Evolutionary conservation across 2,888 invertebrate species (phyloP).

Genomic region (Anaspis maculata): DNA sequence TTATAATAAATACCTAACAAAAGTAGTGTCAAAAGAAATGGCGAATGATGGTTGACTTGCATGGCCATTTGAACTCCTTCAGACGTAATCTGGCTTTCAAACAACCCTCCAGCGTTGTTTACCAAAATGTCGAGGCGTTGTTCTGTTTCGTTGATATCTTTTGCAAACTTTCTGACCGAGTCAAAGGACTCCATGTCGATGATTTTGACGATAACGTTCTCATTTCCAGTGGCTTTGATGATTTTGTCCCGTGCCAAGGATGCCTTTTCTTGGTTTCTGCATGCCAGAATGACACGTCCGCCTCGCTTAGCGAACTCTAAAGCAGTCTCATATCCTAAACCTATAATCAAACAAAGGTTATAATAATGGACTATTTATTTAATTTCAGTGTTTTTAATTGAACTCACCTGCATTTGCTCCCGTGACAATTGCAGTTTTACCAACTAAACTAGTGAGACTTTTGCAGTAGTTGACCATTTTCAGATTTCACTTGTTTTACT

Average conservation of each 20-base stretch:
- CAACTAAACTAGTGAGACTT: not conserved
- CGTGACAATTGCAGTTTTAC: not conserved
- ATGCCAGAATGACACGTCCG: slow-evolving; percentile 49
- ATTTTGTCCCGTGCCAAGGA: slow-evolving; percentile 28
- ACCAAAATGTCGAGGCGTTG: slow-evolving; percentile 53
- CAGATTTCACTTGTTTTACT: too few species aligned
- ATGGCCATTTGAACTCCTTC: slow-evolving; percentile 58
- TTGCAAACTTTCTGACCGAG: slow-evolving; percentile 53
- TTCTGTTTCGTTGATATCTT: slow-evolving; percentile 47
- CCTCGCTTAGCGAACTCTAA: slow-evolving; percentile 43
- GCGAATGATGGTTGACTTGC: slow-evolving; percentile 65
- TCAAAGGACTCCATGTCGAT: slow-evolving; percentile 47
- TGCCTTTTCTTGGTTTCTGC: slow-evolving; percentile 35
- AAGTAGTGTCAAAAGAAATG: slow-evolving; percentile 60
- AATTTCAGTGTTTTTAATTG: too few species aligned
- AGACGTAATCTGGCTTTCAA: slow-evolving; percentile 43
- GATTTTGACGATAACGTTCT: slow-evolving; percentile 37
- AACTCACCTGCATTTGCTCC: not conserved
- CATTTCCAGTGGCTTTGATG: slow-evolving; percentile 30
- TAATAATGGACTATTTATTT: too few species aligned
- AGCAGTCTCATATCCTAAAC: slow-evolving; percentile 42
- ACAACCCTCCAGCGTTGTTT: slow-evolving; percentile 58
- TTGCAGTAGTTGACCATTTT: slow-evolving; percentile 1
- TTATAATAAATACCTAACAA: slow-evolving; percentile 43
- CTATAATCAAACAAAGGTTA: too few species aligned